phyloP scores from a whole-genome alignment of 2,797 vertebrate genomes.

The Novumbra hubbsi region DNA sequence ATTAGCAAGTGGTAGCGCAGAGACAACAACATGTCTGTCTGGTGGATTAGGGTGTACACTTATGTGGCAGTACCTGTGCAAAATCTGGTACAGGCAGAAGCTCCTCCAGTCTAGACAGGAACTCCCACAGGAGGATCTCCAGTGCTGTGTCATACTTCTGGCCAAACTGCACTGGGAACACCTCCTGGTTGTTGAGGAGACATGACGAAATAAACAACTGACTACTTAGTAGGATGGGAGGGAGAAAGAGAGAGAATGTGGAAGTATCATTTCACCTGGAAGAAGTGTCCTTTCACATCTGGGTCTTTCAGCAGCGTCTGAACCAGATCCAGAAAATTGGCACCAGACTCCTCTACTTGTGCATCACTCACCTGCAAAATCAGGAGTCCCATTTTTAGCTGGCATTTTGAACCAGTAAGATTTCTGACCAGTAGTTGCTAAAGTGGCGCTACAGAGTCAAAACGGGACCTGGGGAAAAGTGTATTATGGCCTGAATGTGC shows the following conservation, averaged over 20 bases:
- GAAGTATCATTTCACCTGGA: slow-evolving; percentile 57
- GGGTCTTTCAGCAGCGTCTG: slow-evolving; percentile 66
- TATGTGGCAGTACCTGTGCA: slow-evolving; percentile 68
- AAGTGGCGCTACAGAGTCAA: too few relatives aligned
- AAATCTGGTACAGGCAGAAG: slow-evolving; percentile 71
- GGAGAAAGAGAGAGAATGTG: background rate
- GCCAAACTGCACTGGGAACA: slow-evolving; percentile 70
- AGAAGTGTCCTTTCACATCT: slow-evolving; percentile 65
- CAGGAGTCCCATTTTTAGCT: too few relatives aligned
- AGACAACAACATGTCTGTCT: background rate
- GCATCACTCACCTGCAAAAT: slow-evolving; percentile 55
- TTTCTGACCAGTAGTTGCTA: too few relatives aligned
- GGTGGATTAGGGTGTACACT: background rate
- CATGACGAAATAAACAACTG: background rate
- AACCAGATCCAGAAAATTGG: slow-evolving; percentile 73
- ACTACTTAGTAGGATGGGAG: background rate
- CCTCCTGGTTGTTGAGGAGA: slow-evolving; percentile 48
- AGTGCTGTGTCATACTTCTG: slow-evolving; percentile 67
- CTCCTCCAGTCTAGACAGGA: slow-evolving; percentile 76
- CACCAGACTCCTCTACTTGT: slow-evolving; percentile 71
- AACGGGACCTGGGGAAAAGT: too few relatives aligned
- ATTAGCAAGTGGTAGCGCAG: background rate
- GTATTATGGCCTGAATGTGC: too few relatives aligned
- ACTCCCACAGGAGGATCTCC: slow-evolving; percentile 77
- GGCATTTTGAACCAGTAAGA: too few relatives aligned